A percentile compares a stretch with the other conserved stretches of the same genome.
Conservation (phyloP, 1,140 invertebrate species). For the Portunus trituberculatus region DNA sequence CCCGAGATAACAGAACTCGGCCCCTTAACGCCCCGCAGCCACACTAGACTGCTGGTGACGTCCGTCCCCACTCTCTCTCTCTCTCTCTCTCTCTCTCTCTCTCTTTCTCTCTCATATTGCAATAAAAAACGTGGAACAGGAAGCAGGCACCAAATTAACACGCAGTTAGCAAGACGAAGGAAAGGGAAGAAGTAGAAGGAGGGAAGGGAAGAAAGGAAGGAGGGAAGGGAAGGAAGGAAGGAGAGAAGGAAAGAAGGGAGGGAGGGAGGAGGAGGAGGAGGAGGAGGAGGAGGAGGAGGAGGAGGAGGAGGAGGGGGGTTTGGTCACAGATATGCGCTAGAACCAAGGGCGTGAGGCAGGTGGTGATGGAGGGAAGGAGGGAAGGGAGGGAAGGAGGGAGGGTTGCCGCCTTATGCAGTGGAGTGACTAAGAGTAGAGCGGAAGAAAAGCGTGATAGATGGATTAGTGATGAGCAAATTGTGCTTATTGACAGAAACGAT, state of each 20-base stretch:
- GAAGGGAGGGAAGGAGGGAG: neutral
- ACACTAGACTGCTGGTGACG: neutral
- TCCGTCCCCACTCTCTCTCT: neutral
- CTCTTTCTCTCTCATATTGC: neutral
- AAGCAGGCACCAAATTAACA: neutral
- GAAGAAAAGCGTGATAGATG: neutral
- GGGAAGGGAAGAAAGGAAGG: neutral
- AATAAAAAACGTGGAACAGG: neutral
- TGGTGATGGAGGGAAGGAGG: neutral
- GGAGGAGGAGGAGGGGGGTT: neutral
- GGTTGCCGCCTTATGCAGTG: neutral
- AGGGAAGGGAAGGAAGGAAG: neutral
- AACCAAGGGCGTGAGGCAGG: neutral
- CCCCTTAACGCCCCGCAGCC: neutral
- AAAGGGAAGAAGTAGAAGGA: neutral
- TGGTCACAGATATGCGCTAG: no score
- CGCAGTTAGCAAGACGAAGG: neutral
- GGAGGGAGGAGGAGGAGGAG: neutral
- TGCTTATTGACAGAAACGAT: no score
- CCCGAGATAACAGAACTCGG: neutral
- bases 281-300: neutral
- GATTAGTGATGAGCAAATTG: neutral
- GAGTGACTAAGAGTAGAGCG: neutral
- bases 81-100: conserved; percentile 18
- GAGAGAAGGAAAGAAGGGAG: neutral